A percentile compares a stretch with the other conserved stretches of the same genome.
Conservation (phyloP, 2,888 invertebrate species). For the Lasius platythorax region DNA sequence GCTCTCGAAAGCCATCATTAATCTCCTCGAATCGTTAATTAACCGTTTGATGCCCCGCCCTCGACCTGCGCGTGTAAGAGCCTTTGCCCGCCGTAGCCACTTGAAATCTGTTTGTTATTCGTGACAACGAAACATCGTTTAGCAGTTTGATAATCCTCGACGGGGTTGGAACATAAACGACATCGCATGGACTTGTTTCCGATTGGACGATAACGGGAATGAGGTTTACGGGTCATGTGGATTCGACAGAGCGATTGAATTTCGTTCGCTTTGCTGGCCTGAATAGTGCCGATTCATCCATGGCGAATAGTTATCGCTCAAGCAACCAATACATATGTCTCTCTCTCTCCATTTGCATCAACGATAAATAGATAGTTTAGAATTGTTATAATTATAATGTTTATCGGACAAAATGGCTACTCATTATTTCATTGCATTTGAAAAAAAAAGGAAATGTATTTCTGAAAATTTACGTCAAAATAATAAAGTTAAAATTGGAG, state of each 20-base stretch:
- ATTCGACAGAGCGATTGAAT: conserved; percentile 52
- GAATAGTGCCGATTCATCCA: conserved; percentile 48
- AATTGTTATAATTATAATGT: neutral
- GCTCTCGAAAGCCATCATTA: conserved; percentile 63
- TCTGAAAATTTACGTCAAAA: neutral
- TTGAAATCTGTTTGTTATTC: conserved; percentile 50
- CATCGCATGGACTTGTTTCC: conserved; percentile 48
- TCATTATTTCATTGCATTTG: neutral
- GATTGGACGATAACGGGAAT: conserved; percentile 50
- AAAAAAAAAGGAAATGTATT: neutral
- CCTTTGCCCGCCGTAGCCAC: conserved; percentile 39
- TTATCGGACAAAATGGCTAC: neutral
- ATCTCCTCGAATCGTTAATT: conserved; percentile 74
- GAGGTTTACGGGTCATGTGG: conserved; percentile 50
- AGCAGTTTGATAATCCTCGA: conserved; percentile 55
- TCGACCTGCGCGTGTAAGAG: conserved; percentile 41
- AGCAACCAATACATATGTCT: neutral
- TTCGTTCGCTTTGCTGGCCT: conserved; percentile 45
- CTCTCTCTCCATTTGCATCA: conserved; percentile 18
- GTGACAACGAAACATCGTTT: conserved; percentile 60
- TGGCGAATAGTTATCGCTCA: conserved; percentile 25
- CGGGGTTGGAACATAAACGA: conserved; percentile 42
- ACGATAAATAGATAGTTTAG: conserved; percentile 12
- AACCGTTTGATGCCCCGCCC: conserved; percentile 65
- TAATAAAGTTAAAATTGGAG: neutral